Conservation (phyloP, 1,140 invertebrate species). For the Apis dorsata region DNA sequence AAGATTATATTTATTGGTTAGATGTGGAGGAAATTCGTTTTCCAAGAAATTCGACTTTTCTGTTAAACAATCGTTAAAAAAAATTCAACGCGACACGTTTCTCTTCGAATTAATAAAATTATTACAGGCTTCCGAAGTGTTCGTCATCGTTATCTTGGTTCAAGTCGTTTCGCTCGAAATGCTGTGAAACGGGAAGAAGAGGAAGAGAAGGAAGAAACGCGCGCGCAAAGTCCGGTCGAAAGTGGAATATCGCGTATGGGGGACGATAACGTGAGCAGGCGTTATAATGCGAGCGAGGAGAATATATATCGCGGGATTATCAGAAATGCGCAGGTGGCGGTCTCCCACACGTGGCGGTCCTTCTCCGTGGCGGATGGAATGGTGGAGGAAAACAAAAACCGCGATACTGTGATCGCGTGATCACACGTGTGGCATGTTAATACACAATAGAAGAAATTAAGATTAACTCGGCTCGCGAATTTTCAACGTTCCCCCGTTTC, state of each 20-base stretch:
- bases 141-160: too few relatives aligned
- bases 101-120: too few relatives aligned
- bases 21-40: too few relatives aligned
- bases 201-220: too few relatives aligned
- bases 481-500: conserved; percentile 22
- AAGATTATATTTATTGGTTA: too few relatives aligned
- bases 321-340: conserved; percentile 74
- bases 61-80: too few relatives aligned
- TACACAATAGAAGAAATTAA: conserved; percentile 76
- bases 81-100: too few relatives aligned
- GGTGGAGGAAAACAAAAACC: conserved; percentile 59
- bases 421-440: conserved; percentile 77
- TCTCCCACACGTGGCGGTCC: conserved; percentile 72
- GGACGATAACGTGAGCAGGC: conserved; percentile 65
- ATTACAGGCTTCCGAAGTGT: too few relatives aligned
- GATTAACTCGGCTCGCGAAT: conserved; percentile 48
- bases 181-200: too few relatives aligned
- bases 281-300: conserved; percentile 58
- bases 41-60: too few relatives aligned
- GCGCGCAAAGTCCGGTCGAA: too few relatives aligned
- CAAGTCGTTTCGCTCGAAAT: too few relatives aligned
- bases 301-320: conserved; percentile 68
- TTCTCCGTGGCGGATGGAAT: neutral
- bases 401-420: conserved; percentile 73
- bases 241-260: neutral